Evolutionary conservation across 2,113 vertebrate genomes (phyloP).

Genomic region (Connochaetes taurinus): DNA sequence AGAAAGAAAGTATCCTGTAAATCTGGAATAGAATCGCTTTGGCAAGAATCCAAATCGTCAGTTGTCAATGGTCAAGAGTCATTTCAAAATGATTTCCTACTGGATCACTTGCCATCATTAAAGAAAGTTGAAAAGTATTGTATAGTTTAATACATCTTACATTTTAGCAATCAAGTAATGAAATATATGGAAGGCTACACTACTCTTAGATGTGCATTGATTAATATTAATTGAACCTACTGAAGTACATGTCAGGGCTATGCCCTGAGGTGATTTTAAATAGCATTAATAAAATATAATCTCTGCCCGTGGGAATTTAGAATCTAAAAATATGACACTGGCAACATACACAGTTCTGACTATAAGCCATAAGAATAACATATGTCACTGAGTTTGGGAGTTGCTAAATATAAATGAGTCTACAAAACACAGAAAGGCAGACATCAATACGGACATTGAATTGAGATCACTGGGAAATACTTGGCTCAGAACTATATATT

Average conservation of each 20-base stretch:
- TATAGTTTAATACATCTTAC: neutral
- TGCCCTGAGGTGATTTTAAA: neutral
- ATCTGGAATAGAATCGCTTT: neutral
- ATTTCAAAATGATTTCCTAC: neutral
- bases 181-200: neutral
- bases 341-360: neutral
- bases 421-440: neutral
- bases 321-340: neutral
- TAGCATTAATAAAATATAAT: constrained; percentile 19
- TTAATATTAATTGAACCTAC: neutral
- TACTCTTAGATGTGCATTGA: neutral
- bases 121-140: neutral
- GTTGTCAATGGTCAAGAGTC: neutral
- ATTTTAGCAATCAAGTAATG: neutral
- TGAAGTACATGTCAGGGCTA: neutral
- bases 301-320: neutral
- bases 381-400: neutral
- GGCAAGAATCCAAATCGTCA: neutral
- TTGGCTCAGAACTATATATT: neutral
- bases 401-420: constrained; percentile 5
- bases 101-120: neutral
- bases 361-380: neutral
- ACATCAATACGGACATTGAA: neutral
- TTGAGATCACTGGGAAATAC: neutral
- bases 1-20: neutral